These are phyloP conservation scores for Eumeta japonica DNA, from an alignment of 1,140 invertebrate species.

Conservation along the genomic window DNA sequence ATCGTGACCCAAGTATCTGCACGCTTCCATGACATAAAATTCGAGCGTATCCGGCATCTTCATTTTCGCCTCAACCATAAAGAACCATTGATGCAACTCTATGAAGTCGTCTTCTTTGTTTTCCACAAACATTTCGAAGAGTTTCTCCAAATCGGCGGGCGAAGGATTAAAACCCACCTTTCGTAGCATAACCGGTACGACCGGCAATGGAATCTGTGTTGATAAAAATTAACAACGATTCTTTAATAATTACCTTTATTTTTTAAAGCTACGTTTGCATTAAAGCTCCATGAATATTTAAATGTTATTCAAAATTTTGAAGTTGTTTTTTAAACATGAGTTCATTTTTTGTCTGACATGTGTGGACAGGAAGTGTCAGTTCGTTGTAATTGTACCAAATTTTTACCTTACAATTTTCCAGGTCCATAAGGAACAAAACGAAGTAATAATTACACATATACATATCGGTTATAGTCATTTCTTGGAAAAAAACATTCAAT, in stretches of 20 bases:
- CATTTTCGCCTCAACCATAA: slow-evolving; percentile 49
- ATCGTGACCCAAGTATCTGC: slow-evolving; percentile 35
- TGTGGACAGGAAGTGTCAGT: too few relatives aligned
- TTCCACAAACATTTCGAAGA: slow-evolving; percentile 37
- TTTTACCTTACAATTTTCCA: too few relatives aligned
- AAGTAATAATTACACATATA: too few relatives aligned
- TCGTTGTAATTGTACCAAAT: too few relatives aligned
- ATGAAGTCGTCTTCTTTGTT: slow-evolving; percentile 43
- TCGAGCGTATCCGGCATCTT: slow-evolving; percentile 43
- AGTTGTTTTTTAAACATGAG: too few relatives aligned
- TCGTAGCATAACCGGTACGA: slow-evolving; percentile 38
- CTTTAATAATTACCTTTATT: neutral
- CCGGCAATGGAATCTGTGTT: slow-evolving; percentile 33
- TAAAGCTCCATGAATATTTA: too few relatives aligned
- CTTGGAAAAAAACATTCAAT: too few relatives aligned
- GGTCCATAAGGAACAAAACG: too few relatives aligned
- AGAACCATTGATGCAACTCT: slow-evolving; percentile 36
- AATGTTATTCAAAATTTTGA: too few relatives aligned
- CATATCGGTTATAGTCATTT: too few relatives aligned
- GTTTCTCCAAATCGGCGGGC: slow-evolving; percentile 27
- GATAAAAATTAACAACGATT: neutral
- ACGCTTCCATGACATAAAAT: slow-evolving; percentile 31
- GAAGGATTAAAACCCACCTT: slow-evolving; percentile 47
- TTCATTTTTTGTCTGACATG: too few relatives aligned
- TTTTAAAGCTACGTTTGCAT: neutral